These are phyloP conservation scores for Limnephilus auricula DNA, from an alignment of 2,888 invertebrate genomes.

Conservation along the genomic window DNA sequence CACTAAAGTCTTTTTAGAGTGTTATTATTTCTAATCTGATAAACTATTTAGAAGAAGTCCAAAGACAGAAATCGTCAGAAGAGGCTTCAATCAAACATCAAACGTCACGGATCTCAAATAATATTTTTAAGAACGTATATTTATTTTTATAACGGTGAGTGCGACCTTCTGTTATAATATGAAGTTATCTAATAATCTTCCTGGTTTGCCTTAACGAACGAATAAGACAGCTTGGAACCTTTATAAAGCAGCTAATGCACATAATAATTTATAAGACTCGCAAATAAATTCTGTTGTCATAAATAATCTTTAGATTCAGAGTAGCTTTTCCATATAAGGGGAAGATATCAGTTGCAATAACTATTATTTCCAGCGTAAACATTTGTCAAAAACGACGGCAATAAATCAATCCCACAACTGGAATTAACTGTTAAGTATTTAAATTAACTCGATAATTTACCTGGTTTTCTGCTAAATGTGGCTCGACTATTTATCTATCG, in stretches of 20 bases:
- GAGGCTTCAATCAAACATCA: no score
- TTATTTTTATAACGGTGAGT: not conserved
- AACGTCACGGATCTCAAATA: no score
- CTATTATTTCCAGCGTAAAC: not conserved
- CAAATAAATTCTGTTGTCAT: not conserved
- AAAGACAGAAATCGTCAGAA: no score
- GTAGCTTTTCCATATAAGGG: not conserved
- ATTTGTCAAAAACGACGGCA: not conserved
- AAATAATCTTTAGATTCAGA: not conserved
- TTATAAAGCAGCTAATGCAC: not conserved
- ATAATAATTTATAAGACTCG: not conserved
- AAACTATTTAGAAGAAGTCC: no score
- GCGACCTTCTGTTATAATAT: not conserved
- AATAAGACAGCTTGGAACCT: not conserved
- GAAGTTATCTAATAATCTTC: not conserved
- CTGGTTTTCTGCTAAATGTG: not conserved
- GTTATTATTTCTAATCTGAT: no score
- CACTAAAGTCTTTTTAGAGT: no score
- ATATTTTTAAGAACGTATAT: no score
- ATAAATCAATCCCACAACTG: not conserved
- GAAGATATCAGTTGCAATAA: not conserved
- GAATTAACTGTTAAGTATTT: not conserved
- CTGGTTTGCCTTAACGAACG: not conserved
- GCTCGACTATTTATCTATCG: not conserved
- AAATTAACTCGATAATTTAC: not conserved